Evolutionary conservation across 2,888 invertebrate species (phyloP).

Genomic region (Crioceris asparagi): DNA sequence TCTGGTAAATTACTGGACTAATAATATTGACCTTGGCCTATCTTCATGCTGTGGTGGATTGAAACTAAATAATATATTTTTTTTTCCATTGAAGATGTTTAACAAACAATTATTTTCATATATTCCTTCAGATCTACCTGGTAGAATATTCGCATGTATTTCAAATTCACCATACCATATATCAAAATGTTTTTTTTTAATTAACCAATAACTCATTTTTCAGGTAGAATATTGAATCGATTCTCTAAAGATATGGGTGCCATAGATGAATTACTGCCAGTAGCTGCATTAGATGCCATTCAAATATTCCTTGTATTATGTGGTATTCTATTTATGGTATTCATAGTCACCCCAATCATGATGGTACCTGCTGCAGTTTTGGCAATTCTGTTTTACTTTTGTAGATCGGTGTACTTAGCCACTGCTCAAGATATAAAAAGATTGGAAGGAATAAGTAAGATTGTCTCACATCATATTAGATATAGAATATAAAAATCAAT

Average conservation of each 20-base stretch:
- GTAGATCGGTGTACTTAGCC: constrained; percentile 55
- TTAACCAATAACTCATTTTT: constrained; percentile 1
- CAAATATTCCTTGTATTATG: constrained; percentile 58
- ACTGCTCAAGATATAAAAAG: constrained; percentile 66
- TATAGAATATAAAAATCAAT: too few relatives aligned
- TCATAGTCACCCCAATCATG: constrained; percentile 59
- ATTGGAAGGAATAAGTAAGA: constrained; percentile 43
- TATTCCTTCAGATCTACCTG: too few relatives aligned
- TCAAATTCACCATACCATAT: too few relatives aligned
- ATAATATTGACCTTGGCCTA: too few relatives aligned
- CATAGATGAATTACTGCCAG: constrained; percentile 62
- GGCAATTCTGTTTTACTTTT: constrained; percentile 50
- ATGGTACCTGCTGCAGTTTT: constrained; percentile 52
- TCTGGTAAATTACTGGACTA: too few relatives aligned
- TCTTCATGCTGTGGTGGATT: too few relatives aligned
- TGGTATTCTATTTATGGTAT: constrained; percentile 61
- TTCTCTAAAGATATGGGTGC: constrained; percentile 79
- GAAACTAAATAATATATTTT: too few relatives aligned
- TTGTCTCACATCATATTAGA: too few relatives aligned
- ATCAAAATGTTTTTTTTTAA: neutral
- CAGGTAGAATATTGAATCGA: constrained; percentile 66
- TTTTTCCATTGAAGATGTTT: too few relatives aligned
- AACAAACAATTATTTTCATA: too few relatives aligned
- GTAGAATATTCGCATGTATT: too few relatives aligned
- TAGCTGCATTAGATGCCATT: constrained; percentile 52